A percentile compares a stretch with the other conserved stretches of the same genome.
Evolutionary conservation across 2,113 vertebrate genomes (phyloP).

Genomic region (Microcebus murinus): DNA sequence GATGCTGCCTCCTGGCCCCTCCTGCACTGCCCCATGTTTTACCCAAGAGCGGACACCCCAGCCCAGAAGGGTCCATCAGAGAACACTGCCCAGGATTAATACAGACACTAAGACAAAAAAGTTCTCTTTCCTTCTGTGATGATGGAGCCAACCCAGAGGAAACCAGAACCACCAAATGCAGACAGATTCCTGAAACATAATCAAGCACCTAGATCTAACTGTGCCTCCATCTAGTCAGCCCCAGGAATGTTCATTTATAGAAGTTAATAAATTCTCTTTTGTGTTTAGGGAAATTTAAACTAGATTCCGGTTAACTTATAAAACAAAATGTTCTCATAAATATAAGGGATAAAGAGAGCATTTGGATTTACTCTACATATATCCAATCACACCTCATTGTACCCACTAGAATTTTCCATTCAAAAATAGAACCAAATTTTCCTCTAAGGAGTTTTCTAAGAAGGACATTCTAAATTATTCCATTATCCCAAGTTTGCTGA

Average conservation of each 20-base stretch:
- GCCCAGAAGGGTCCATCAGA: not conserved
- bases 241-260: not conserved
- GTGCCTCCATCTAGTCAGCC: not conserved
- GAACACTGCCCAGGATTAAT: not conserved
- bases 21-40: not conserved
- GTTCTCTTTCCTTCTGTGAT: not conserved
- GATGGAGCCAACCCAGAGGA: not conserved
- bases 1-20: not conserved
- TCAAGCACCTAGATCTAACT: not conserved
- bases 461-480: not conserved
- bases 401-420: not conserved
- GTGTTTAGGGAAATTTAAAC: not conserved
- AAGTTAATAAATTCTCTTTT: not conserved
- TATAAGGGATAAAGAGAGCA: not conserved
- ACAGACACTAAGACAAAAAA: not conserved
- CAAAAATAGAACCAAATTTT: not conserved
- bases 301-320: constrained; percentile 10
- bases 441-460: not conserved
- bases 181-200: not conserved
- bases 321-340: constrained; percentile 24
- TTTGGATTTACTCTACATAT: not conserved
- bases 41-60: not conserved
- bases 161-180: not conserved
- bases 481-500: not conserved
- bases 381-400: not conserved